Evolutionary conservation across 1,140 invertebrate species (phyloP).

Genomic region (Halotydeus destructor): DNA sequence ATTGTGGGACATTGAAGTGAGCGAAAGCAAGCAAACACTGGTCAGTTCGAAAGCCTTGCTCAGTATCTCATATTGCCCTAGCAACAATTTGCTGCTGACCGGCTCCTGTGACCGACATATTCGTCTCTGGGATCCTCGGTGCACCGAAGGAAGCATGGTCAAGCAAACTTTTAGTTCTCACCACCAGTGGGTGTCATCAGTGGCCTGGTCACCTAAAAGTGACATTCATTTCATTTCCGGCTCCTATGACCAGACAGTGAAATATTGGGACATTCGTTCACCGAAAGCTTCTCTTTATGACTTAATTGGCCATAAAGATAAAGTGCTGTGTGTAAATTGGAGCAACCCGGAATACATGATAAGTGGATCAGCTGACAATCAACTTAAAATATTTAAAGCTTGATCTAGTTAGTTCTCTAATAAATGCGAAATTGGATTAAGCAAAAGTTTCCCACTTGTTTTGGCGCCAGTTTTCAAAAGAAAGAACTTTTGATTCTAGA

Average conservation of each 20-base stretch:
- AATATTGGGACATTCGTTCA: constrained; percentile 87
- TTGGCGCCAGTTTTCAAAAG: no score
- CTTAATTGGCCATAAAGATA: constrained; percentile 77
- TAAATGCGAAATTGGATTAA: no score
- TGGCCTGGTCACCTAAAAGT: constrained; percentile 65
- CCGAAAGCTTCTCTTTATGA: constrained; percentile 79
- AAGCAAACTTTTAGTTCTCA: constrained; percentile 75
- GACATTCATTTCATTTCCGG: constrained; percentile 78
- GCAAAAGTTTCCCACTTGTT: no score
- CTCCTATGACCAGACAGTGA: constrained; percentile 68
- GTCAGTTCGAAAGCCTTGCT: constrained; percentile 75
- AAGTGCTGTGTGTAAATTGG: constrained; percentile 85
- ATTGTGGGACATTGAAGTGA: constrained; percentile 75
- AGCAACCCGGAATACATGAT: constrained; percentile 59
- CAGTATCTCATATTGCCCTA: constrained; percentile 53
- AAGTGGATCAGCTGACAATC: constrained; percentile 81
- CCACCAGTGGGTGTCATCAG: constrained; percentile 66
- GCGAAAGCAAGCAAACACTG: constrained; percentile 24
- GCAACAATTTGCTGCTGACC: constrained; percentile 50
- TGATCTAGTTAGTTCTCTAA: no score
- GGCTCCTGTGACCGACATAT: constrained; percentile 74
- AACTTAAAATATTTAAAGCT: constrained; percentile 55
- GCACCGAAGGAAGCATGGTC: constrained; percentile 60
- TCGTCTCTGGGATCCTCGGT: constrained; percentile 71
- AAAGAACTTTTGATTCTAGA: no score